Evolutionary conservation across 1,140 invertebrate genomes (phyloP), one percentile per base, ranked within the genome.

Genomic region (Aradophagus sp.): DNA sequence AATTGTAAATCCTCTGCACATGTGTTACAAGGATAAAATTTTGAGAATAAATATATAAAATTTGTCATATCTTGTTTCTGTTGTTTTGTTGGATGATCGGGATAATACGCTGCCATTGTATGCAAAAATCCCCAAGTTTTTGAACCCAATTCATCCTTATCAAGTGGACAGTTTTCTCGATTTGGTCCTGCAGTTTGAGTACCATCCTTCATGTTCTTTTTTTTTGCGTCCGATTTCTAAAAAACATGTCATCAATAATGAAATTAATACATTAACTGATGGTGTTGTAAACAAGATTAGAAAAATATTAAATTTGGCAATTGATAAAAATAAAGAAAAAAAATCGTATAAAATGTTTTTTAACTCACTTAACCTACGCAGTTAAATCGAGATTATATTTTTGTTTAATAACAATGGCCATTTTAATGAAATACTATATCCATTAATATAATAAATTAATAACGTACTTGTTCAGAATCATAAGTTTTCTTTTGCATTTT

Each of bases 81-180:
- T 38, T 86, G 75, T n/a, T 81, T 77, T 0, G 90, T 90, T 0
- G 98, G 97, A 70, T 93, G 90, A 8, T 95, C 90, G 0, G 98
- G 97, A 87, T 93, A 99, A 83, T 97, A 95, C 0, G 96, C 96
- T 2, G 96, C 96, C 91, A 99, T 97, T 10, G 97, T 97, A 79
- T 99, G 98, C 0, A 99, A 87, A 72, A 99, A 91, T 27, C 92
- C 91, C 98, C 98, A 99, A 3, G 97, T 92, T 23, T 89, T 88
- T 7, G 86, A 87, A 2, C 93, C 93, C 52, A 92, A 79, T 59
- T 92, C 89, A 69, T 92, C 90, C 75, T 91, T 93, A 77, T 94
- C 93, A 29, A 94, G 75, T 1, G 93, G 93, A 82, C 93, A 95
- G 72, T 93, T 88, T 1, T 85, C 68, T 26, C 82, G 66, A 36